These are phyloP conservation scores for Leptopilina syphax DNA, from an alignment of 2,888 invertebrate genomes.

Conservation along the genomic window DNA sequence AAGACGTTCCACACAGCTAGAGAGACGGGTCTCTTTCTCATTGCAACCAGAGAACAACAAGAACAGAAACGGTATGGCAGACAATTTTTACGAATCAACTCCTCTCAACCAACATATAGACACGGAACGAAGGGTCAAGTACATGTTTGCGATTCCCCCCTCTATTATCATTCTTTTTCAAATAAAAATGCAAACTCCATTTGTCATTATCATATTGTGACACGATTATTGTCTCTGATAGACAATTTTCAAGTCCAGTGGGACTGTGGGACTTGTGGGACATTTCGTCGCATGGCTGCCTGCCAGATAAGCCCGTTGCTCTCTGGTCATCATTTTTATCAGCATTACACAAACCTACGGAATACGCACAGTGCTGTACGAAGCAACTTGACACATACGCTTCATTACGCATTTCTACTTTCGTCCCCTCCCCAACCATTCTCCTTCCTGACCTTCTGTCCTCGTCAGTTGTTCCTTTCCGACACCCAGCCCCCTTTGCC, in stretches of 20 bases:
- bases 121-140: constrained; percentile 26
- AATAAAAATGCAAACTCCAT: background rate
- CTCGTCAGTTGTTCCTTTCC: constrained; percentile 51
- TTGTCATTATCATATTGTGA: constrained; percentile 6
- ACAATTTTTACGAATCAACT: constrained; percentile 25
- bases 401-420: constrained; percentile 41
- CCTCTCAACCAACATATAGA: constrained; percentile 4
- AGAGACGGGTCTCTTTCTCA: constrained; percentile 42
- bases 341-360: constrained; percentile 42
- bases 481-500: constrained; percentile 48
- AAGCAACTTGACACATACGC: constrained; percentile 46
- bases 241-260: constrained; percentile 16
- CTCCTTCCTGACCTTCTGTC: constrained; percentile 37
- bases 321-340: constrained; percentile 50
- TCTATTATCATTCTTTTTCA: background rate
- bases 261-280: constrained; percentile 30
- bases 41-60: constrained; percentile 42
- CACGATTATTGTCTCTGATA: constrained; percentile 18
- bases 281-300: constrained; percentile 44
- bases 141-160: constrained; percentile 5
- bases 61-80: constrained; percentile 46
- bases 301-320: constrained; percentile 52
- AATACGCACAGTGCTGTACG: constrained; percentile 45
- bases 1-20: constrained; percentile 41
- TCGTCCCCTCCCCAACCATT: constrained; percentile 41